Evolutionary conservation across 1,140 invertebrate genomes (phyloP), one percentile per base, ranked within the genome.

Genomic region (Luehdorfia chinensis): DNA sequence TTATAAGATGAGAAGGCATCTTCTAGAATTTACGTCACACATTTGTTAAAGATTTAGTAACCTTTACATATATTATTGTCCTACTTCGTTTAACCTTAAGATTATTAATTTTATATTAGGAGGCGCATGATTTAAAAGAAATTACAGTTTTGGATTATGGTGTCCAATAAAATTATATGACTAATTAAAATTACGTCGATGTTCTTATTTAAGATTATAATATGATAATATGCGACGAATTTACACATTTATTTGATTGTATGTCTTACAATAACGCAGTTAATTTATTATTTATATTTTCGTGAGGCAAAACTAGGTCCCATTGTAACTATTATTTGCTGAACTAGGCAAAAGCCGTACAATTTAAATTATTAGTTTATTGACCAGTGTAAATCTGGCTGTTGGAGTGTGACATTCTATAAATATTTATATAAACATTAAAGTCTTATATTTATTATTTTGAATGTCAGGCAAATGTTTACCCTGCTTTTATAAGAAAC

Each of bases 401-500:
- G 33, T 41, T 14, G 28, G 46, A 49, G 52, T 41, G 39, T 30
- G 39, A 43, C 39, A 30, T 28, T 43, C 39, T 43, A 30, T 30
- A 43, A 43, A 43, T 43, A 46, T 55, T 34, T 44, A 46, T 45
- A 56, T 48, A 47, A 46, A 52, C 50, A 43, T 53, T 55, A 57
- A 52, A 55, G 55, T 47, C 59, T 62, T 65, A 67, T 45, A 41
- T 49, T 52, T 62, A 62, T 54, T 71, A 63, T 62, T 75, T 63
- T 66, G 63, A 67, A 64, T 66, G 67, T 68, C 72, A 81, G 75
- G 77, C 77, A 71, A 73, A 66, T 61, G 27, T 72, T 71, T 81
- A 81, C 77, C 77, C 77, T 81, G 77, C 69, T 69, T 75, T 69
- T 65, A 65, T 67, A 71, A 74, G 66, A 74, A 75, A 70, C 46